Evolutionary conservation across 2,797 vertebrate species (phyloP).

Genomic region (Heliangelus exortis): DNA sequence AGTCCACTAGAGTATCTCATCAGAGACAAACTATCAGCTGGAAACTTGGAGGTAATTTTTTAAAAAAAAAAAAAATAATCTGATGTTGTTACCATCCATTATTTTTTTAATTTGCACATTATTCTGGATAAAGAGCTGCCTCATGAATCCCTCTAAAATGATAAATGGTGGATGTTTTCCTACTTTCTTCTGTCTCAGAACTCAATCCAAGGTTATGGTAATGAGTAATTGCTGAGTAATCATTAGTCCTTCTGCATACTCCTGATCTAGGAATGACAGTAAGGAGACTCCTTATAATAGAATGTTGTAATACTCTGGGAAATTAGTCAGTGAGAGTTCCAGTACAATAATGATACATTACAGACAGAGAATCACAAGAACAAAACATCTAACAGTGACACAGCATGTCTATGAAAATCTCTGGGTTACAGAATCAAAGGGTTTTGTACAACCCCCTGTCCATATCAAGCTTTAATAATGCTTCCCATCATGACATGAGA

Average conservation of each 20-base stretch:
- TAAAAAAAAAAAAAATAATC: background rate
- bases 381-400: background rate
- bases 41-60: background rate
- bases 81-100: background rate
- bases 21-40: background rate
- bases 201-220: background rate
- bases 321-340: conserved; percentile 15
- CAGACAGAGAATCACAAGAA: conserved; percentile 16
- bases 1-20: background rate
- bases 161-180: background rate
- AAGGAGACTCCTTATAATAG: conserved; percentile 28
- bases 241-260: conserved; percentile 22
- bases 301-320: conserved; percentile 25
- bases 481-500: background rate
- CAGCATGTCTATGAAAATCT: background rate
- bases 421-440: conserved; percentile 17
- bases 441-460: background rate
- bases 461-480: background rate
- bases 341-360: conserved; percentile 6
- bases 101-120: background rate
- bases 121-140: background rate
- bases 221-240: conserved; percentile 11
- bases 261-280: conserved; percentile 15
- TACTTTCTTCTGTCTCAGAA: background rate
- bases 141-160: background rate